Evolutionary conservation across 2,113 vertebrate genomes (phyloP), one percentile per base, ranked within the genome.

Genomic region (Bos indicus): DNA sequence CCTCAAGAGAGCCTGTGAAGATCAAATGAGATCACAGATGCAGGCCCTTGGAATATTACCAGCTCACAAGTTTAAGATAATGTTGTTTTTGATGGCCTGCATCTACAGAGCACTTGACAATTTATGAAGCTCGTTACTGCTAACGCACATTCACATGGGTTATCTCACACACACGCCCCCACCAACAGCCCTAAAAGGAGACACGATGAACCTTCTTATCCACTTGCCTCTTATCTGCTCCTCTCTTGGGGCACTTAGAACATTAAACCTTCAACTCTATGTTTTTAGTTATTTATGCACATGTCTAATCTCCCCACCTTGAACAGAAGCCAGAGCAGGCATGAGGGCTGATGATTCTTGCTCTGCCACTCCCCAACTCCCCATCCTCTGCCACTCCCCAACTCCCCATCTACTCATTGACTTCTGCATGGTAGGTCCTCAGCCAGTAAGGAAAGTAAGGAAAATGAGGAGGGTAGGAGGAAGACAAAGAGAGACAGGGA

Each of bases 221-320:
- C 40, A 3, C 23, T 80, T 11, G 4, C 40, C n/a, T 60, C 51
- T 96, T 95, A 93, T 96, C 92, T 90, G 51, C 17, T 43, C 64
- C 14, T 60, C 92, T 92, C 81, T 13, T 36, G 33, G 19, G 46
- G 25, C n/a, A 80, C 94, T 96, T 97, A 91, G 83, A 89, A 92
- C 92, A 90, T 84, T 54, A 91, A 97, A 81, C 52, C 80, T 94
- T 95, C 90, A 93, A 43, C 83, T 97, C 83, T 74, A 46, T 74
- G 54, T 57, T 91, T 40, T 88, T 25, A 56, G 51, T 95, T 95
- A 94, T 93, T 95, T 93, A 93, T 80, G 46, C n/a, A 48, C 46
- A 56, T 23, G 57, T 92, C 82, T 94, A 87, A 95, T 91, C 93
- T 91, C 60, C 11, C 28, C 60, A n/a, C 74, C 71, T 82, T 93